These are phyloP conservation scores for Acronicta aceris DNA, from an alignment of 2,888 invertebrate species.

Conservation along the genomic window DNA sequence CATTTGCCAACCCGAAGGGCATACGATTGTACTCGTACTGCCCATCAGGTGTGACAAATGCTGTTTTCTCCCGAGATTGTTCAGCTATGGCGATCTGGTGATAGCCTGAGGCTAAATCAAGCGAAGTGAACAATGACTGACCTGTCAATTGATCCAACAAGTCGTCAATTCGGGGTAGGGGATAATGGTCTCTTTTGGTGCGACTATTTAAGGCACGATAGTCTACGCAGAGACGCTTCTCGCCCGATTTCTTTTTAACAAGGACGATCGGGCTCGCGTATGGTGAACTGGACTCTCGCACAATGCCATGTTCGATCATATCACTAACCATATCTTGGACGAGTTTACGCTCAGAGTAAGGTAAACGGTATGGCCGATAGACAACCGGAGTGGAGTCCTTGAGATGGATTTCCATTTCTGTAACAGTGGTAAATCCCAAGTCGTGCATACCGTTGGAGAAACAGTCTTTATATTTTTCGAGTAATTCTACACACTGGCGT, in stretches of 20 bases:
- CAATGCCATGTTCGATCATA: neutral
- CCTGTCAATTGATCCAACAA: neutral
- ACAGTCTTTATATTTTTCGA: conserved; percentile 1
- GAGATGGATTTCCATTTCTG: neutral
- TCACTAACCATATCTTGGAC: neutral
- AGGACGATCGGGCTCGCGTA: conserved; percentile 4
- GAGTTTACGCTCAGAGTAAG: neutral
- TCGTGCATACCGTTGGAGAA: neutral
- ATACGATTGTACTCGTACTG: conserved; percentile 4
- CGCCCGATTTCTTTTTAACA: conserved; percentile 7
- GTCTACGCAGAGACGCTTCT: conserved; percentile 3
- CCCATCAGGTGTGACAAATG: neutral
- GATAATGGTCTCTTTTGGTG: conserved; percentile 1
- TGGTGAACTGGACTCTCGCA: neutral
- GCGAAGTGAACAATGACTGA: neutral
- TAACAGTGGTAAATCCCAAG: neutral
- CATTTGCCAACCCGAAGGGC: conserved; percentile 7
- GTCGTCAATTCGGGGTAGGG: neutral
- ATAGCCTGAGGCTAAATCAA: neutral
- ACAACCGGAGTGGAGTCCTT: neutral
- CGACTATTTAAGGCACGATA: neutral
- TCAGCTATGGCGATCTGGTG: neutral
- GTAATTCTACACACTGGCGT: neutral
- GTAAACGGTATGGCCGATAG: neutral
- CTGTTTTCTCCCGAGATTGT: neutral